phyloP scores from a whole-genome alignment of 1,140 invertebrate genomes.

The Sipha flava region DNA sequence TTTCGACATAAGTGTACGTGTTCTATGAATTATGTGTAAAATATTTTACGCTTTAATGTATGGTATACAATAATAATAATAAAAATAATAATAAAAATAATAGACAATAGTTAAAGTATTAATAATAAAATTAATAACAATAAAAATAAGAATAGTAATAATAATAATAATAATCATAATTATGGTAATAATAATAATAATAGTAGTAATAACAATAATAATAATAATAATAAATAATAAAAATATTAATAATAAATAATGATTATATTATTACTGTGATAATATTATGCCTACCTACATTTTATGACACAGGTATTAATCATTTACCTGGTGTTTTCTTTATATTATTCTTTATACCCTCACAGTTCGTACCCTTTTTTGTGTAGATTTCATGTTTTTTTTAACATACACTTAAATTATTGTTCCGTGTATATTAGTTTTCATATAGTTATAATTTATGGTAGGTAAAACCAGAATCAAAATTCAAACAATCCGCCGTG shows the following conservation, averaged over 20 bases:
- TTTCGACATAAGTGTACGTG: not conserved
- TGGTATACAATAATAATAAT: not conserved
- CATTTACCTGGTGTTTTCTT: slow-evolving; percentile 4
- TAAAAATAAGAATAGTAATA: not conserved
- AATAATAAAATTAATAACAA: not conserved
- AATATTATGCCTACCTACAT: not conserved
- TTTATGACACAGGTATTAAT: slow-evolving; percentile 16
- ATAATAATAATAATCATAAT: not conserved
- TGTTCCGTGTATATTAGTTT: not conserved
- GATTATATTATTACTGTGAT: not conserved
- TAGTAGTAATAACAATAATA: not conserved
- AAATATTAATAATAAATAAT: not conserved
- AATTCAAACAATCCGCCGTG: slow-evolving; percentile 2
- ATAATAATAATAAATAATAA: not conserved
- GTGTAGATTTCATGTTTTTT: not conserved
- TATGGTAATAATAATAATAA: too few relatives aligned
- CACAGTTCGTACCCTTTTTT: slow-evolving; percentile 20
- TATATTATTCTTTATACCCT: slow-evolving; percentile 9
- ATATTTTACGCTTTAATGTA: not conserved
- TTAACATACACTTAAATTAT: not conserved
- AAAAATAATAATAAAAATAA: not conserved
- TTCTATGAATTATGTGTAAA: not conserved
- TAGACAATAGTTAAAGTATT: not conserved
- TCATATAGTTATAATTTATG: not conserved
- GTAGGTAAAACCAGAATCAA: slow-evolving; percentile 3